phyloP scores from a whole-genome alignment of 2,888 invertebrate genomes.

The Drosophila birchii region DNA sequence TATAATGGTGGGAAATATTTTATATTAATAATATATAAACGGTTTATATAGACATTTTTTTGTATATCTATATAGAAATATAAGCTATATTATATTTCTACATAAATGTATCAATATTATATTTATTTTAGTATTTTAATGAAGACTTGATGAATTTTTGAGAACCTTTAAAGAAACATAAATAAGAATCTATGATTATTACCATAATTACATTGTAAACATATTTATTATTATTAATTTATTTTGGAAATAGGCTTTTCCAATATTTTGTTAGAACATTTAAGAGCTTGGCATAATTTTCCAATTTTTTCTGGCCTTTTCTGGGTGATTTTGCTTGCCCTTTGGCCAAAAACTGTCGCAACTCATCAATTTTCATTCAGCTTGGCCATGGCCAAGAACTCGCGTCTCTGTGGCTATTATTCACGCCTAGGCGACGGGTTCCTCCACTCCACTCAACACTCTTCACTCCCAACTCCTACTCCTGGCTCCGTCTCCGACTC shows the following conservation, averaged over 20 bases:
- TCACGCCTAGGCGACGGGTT: slow-evolving; percentile 64
- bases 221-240: background rate
- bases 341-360: slow-evolving; percentile 82
- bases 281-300: background rate
- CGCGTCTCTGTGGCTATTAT: slow-evolving; percentile 64
- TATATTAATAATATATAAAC: background rate
- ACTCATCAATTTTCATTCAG: slow-evolving; percentile 80
- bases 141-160: background rate
- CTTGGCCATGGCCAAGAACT: slow-evolving; percentile 42
- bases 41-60: too few relatives aligned
- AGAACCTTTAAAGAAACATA: background rate
- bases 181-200: background rate
- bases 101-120: background rate
- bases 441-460: background rate
- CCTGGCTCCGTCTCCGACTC: background rate
- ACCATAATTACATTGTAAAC: too few relatives aligned
- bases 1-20: background rate
- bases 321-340: slow-evolving; percentile 68
- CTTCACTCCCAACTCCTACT: background rate
- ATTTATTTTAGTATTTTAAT: background rate
- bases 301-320: background rate
- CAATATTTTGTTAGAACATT: background rate
- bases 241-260: background rate
- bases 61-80: too few relatives aligned
- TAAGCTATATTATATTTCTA: background rate